Evolutionary conservation across 2,797 vertebrate species (phyloP).

Genomic region (Phrynocephalus forsythii): DNA sequence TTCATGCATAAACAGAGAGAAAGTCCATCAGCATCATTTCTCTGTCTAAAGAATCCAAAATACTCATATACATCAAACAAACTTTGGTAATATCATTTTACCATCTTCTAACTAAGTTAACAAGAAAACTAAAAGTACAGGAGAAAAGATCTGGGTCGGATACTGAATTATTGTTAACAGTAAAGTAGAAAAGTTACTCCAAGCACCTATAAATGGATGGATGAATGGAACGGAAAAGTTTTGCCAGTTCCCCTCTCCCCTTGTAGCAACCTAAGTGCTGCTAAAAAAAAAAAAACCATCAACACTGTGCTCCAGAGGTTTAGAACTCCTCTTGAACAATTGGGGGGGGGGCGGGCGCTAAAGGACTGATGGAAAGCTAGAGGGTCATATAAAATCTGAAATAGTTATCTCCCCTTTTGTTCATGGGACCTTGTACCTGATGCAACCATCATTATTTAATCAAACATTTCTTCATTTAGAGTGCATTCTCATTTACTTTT

Average conservation of each 20-base stretch:
- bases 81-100: background rate
- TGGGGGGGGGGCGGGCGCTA: background rate
- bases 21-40: conserved; percentile 19
- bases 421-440: background rate
- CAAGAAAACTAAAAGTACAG: conserved; percentile 9
- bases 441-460: conserved; percentile 7
- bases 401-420: background rate
- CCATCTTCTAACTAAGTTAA: conserved; percentile 7
- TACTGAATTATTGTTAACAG: background rate
- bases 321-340: background rate
- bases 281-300: background rate
- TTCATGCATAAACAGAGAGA: conserved; percentile 15
- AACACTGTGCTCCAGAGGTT: background rate
- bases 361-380: background rate
- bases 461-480: conserved; percentile 17
- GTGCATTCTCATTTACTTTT: background rate
- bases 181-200: background rate
- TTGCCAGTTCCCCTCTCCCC: background rate
- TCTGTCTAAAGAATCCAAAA: background rate
- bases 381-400: background rate
- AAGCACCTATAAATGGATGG: background rate
- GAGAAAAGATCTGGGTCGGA: background rate
- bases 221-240: background rate
- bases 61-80: conserved; percentile 29
- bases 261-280: background rate